phyloP scores from a whole-genome alignment of 2,797 vertebrate genomes.

The Enteromius fasciolatus region DNA sequence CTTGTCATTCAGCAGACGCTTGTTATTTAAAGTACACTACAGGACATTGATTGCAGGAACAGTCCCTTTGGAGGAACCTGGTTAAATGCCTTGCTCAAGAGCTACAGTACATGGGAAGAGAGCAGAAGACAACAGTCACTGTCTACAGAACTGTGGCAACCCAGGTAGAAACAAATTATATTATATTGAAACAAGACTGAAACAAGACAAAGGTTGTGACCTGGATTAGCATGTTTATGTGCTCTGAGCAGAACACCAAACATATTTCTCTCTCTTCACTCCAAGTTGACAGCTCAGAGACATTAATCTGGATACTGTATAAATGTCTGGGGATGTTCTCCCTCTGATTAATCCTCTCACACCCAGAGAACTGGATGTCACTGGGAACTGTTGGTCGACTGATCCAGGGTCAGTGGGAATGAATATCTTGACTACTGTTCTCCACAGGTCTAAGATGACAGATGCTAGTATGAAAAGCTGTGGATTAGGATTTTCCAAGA shows the following conservation, averaged over 20 bases:
- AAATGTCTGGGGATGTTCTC: conserved; percentile 33
- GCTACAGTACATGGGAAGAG: not conserved
- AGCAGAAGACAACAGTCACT: not conserved
- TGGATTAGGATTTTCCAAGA: conserved; percentile 12
- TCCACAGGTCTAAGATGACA: not conserved
- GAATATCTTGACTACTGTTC: conserved; percentile 9
- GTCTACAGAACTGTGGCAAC: not conserved
- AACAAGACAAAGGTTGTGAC: not conserved
- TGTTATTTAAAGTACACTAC: conserved; percentile 33
- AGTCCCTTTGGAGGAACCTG: not conserved
- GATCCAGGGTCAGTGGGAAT: conserved; percentile 15
- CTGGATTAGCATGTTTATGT: conserved; percentile 20
- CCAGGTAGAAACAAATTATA: not conserved
- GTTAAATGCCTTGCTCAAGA: conserved; percentile 7
- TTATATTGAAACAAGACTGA: not conserved
- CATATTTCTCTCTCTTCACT: not conserved
- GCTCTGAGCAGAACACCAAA: not conserved
- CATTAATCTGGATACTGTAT: conserved; percentile 29
- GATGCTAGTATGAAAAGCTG: not conserved
- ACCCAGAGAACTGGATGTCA: conserved; percentile 20
- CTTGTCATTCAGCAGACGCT: conserved; percentile 16
- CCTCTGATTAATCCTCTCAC: conserved; percentile 27
- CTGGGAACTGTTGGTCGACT: not conserved
- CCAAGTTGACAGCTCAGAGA: conserved; percentile 5
- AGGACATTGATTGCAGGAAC: conserved; percentile 13